phyloP scores from a whole-genome alignment of 2,113 vertebrate genomes.

The Cnemophilus loriae region DNA sequence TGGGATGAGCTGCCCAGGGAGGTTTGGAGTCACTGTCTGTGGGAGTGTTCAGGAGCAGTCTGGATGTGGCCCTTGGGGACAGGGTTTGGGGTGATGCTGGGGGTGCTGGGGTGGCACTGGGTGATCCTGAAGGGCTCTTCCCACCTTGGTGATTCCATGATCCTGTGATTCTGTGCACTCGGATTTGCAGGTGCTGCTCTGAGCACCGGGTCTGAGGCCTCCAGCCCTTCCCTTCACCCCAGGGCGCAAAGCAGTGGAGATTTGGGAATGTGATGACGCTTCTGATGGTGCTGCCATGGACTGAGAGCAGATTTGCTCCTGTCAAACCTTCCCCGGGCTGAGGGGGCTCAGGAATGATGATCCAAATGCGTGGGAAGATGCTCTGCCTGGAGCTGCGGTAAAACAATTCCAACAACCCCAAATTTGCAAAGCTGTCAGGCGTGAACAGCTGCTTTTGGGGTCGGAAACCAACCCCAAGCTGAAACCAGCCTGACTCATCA shows the following conservation, averaged over 20 bases:
- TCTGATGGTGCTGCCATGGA: fast-evolving
- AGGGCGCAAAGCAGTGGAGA: not conserved
- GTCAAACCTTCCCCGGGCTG: not conserved
- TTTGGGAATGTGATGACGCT: not conserved
- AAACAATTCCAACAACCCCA: not conserved
- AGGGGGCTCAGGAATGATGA: not conserved
- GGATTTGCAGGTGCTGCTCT: not conserved
- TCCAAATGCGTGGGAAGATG: not conserved
- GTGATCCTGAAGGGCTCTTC: fast-evolving
- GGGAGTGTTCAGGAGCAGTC: not conserved
- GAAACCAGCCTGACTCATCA: not conserved
- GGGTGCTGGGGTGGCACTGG: not conserved
- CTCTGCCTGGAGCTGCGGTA: fast-evolving
- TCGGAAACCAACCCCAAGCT: not conserved
- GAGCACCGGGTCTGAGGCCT: not conserved
- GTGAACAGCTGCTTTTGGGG: not conserved
- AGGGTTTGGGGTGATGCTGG: not conserved
- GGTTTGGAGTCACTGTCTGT: not conserved
- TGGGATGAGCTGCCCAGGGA: not conserved
- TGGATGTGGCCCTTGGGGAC: not conserved
- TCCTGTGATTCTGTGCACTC: not conserved
- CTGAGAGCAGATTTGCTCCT: not conserved
- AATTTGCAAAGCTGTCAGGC: not conserved
- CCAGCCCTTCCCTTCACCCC: not conserved
- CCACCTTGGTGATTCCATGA: fast-evolving